These are phyloP conservation scores for Hyles lineata DNA, from an alignment of 2,888 invertebrate species.

Conservation along the genomic window DNA sequence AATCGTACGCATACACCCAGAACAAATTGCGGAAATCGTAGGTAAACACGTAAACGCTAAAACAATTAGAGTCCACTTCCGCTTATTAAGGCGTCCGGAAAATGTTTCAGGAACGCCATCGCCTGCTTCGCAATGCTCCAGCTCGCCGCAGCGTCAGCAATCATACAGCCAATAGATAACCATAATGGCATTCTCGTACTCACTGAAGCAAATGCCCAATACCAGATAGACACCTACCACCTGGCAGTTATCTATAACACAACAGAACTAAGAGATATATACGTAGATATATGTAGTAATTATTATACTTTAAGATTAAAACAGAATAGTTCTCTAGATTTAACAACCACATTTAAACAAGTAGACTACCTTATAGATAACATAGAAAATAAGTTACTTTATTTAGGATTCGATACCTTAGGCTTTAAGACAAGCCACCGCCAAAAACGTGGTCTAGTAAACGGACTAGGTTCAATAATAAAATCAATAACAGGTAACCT, in stretches of 20 bases:
- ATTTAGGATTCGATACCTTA: slow-evolving; percentile 38
- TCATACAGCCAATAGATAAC: too few relatives aligned
- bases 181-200: too few relatives aligned
- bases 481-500: too few relatives aligned
- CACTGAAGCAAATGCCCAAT: too few relatives aligned
- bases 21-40: too few relatives aligned
- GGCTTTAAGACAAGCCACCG: slow-evolving; percentile 28
- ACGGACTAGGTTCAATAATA: slow-evolving; percentile 25
- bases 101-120: too few relatives aligned
- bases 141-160: too few relatives aligned
- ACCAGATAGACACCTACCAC: slow-evolving; percentile 32
- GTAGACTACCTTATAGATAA: slow-evolving; percentile 39
- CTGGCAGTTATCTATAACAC: slow-evolving; percentile 38
- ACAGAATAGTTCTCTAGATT: slow-evolving; percentile 17
- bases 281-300: slow-evolving; percentile 35
- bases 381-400: slow-evolving; percentile 39
- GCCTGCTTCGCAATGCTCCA: too few relatives aligned
- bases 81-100: too few relatives aligned
- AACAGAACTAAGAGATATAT: slow-evolving; percentile 35
- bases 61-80: too few relatives aligned
- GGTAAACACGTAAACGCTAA: too few relatives aligned
- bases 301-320: slow-evolving; percentile 36
- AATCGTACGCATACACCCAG: too few relatives aligned
- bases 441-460: slow-evolving; percentile 34
- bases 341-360: slow-evolving; percentile 13